phyloP scores from a whole-genome alignment of 2,113 vertebrate genomes.

The mouse (Mus musculus) region DNA sequence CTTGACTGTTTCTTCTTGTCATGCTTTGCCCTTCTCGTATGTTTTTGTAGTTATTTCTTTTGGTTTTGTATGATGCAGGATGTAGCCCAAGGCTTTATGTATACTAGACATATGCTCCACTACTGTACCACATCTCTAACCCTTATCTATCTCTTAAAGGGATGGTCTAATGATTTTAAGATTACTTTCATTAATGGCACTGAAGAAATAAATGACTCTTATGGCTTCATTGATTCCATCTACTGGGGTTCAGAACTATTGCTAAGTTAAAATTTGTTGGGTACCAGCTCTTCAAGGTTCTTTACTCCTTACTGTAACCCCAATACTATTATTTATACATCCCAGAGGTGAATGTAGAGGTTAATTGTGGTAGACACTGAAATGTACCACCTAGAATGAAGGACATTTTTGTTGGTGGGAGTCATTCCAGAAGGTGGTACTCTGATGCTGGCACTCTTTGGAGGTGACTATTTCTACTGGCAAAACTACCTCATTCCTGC shows the following conservation, averaged over 20 bases:
- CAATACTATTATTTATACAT: not conserved
- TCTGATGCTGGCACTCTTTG: not conserved
- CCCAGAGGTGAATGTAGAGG: not conserved
- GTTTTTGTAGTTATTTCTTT: not conserved
- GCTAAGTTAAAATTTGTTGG: not conserved
- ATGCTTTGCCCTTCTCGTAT: not conserved
- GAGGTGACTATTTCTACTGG: not conserved
- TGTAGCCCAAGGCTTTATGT: not conserved
- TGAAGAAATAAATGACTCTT: conserved; percentile 10
- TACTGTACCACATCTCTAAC: not conserved
- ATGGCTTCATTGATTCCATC: not conserved
- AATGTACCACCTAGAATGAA: not conserved
- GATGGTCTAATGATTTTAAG: not conserved
- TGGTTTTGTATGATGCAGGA: not conserved
- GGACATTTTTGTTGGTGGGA: not conserved
- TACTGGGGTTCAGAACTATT: not conserved
- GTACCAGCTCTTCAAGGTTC: not conserved
- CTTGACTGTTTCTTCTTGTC: not conserved
- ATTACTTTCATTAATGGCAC: not conserved
- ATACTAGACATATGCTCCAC: not conserved
- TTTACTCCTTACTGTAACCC: not conserved
- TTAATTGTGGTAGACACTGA: not conserved
- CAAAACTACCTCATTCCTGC: not conserved
- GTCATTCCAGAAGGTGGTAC: not conserved
- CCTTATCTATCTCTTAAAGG: not conserved